Evolutionary conservation across 2,888 invertebrate species (phyloP).

Genomic region (Lottia scabra): DNA sequence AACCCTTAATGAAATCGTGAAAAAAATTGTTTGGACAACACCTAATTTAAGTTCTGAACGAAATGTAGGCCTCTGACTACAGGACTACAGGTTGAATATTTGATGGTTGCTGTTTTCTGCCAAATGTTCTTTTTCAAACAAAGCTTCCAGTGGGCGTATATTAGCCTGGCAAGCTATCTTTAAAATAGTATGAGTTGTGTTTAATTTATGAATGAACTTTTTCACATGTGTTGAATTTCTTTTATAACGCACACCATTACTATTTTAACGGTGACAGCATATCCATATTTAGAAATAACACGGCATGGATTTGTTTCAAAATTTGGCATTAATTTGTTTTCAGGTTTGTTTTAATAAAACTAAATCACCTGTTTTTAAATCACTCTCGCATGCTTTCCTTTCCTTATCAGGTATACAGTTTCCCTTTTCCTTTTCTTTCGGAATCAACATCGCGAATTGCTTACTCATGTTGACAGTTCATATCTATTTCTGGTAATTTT

Average conservation of each 20-base stretch:
- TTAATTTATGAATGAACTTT: neutral
- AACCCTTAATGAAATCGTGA: no score
- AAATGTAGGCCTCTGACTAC: no score
- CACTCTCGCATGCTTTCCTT: conserved; percentile 10
- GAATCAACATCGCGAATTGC: conserved; percentile 15
- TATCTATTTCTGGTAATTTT: conserved; percentile 19
- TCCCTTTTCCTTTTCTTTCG: conserved; percentile 14
- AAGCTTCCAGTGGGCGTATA: no score
- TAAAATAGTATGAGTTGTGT: neutral
- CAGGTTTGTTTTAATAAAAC: conserved; percentile 11
- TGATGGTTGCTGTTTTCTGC: no score
- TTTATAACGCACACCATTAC: neutral
- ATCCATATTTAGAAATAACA: neutral
- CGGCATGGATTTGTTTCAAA: neutral
- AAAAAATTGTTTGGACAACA: no score
- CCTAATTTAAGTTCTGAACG: no score
- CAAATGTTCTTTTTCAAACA: no score
- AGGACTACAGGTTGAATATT: no score
- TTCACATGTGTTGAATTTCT: neutral
- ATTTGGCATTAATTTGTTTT: neutral
- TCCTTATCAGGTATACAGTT: conserved; percentile 13
- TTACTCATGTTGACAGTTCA: neutral
- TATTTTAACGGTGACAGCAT: neutral
- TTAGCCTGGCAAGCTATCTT: no score
- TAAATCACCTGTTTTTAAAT: conserved; percentile 8